A percentile compares a stretch with the other conserved stretches of the same genome.
Conservation (phyloP, 2,888 invertebrate species). For the Tetragonisca angustula region DNA sequence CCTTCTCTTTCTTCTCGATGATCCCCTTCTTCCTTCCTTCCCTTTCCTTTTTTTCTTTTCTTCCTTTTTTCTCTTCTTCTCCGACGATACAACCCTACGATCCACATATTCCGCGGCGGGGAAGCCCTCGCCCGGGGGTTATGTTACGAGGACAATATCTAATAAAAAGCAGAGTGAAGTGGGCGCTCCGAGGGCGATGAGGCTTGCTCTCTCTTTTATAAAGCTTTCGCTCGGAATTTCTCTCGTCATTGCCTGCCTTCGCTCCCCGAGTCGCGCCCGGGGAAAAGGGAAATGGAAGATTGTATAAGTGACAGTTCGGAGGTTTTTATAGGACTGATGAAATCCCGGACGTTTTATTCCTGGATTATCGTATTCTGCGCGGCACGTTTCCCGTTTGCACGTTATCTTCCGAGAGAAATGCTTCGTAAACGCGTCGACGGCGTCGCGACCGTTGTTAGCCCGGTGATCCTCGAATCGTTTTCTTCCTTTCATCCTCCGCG, state of each 20-base stretch:
- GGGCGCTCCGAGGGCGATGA: conserved; percentile 51
- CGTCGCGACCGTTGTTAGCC: neutral
- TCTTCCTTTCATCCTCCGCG: too few relatives aligned
- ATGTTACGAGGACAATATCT: conserved; percentile 77
- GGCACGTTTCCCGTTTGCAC: too few relatives aligned
- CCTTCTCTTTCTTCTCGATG: neutral
- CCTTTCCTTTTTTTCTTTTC: conserved; percentile 12
- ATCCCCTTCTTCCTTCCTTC: neutral
- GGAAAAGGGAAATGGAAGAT: conserved; percentile 36
- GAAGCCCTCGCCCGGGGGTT: conserved; percentile 57
- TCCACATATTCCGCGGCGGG: conserved; percentile 60
- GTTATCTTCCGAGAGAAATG: neutral
- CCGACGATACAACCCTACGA: conserved; percentile 63
- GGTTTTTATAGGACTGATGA: conserved; percentile 51
- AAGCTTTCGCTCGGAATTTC: conserved; percentile 60
- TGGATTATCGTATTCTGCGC: conserved; percentile 50
- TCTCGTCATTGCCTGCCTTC: conserved; percentile 24
- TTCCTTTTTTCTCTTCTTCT: neutral
- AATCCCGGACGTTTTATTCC: conserved; percentile 49
- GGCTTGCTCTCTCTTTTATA: conserved; percentile 58
- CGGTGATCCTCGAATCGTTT: neutral
- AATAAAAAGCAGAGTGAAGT: conserved; percentile 75
- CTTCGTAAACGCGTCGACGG: neutral
- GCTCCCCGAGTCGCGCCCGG: conserved; percentile 23
- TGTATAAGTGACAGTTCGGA: conserved; percentile 53